phyloP scores from a whole-genome alignment of 92 coral and sea anemone genomes.

The Phenganax stokvisi region DNA sequence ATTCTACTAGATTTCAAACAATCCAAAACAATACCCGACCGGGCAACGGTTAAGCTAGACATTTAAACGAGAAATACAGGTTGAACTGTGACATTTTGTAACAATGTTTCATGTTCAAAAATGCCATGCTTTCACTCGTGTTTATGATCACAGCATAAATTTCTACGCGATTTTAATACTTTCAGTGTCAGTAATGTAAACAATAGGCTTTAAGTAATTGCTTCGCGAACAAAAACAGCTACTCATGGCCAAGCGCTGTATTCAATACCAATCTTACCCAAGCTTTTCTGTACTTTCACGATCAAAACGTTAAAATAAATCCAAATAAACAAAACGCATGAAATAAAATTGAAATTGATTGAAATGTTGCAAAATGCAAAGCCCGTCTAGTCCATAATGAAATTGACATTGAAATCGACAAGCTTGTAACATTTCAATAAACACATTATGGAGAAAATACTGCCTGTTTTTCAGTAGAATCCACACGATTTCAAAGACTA shows the following conservation, averaged over 20 bases:
- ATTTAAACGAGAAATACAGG: too few relatives aligned
- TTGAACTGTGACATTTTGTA: background rate
- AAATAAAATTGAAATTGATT: background rate
- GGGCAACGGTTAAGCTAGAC: too few relatives aligned
- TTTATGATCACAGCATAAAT: background rate
- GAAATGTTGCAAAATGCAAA: background rate
- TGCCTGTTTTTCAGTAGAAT: background rate
- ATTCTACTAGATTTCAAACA: background rate
- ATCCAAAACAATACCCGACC: too few relatives aligned
- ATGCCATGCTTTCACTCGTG: background rate
- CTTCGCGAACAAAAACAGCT: background rate
- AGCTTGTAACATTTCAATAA: conserved; percentile 4
- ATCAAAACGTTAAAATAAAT: background rate
- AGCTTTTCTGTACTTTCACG: background rate
- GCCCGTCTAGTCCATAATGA: background rate
- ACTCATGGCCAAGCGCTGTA: background rate
- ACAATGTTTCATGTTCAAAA: background rate
- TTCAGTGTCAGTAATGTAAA: background rate
- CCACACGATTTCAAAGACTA: background rate
- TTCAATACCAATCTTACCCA: background rate
- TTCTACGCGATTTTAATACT: background rate
- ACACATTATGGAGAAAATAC: background rate
- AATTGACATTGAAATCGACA: conserved; percentile 3
- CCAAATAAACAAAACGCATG: background rate
- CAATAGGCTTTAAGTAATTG: conserved; percentile 10